Conservation (phyloP, 1,140 invertebrate genomes). For the Cotesia chilonis region DNA sequence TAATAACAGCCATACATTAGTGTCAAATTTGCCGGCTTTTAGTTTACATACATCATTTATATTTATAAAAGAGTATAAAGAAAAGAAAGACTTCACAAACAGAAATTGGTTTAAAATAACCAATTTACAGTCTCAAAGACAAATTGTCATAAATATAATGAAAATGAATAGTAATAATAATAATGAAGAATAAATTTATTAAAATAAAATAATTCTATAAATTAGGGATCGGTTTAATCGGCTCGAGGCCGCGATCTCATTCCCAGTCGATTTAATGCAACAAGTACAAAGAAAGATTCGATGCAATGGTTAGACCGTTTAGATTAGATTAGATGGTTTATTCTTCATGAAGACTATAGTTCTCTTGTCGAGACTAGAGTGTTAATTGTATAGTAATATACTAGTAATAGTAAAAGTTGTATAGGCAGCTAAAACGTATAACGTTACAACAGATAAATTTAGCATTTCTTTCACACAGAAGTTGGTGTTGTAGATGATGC, state of each 20-base stretch:
- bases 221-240: not conserved
- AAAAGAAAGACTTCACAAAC: conserved; percentile 27
- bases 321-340: not conserved
- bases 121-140: conserved; percentile 37
- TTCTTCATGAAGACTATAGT: no score
- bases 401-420: not conserved
- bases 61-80: no score
- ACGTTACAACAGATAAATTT: conserved; percentile 65
- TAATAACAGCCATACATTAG: not conserved
- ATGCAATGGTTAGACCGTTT: conserved; percentile 10
- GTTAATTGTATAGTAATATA: no score
- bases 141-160: conserved; percentile 33
- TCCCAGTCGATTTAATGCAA: conserved; percentile 13
- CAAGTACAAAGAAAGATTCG: not conserved
- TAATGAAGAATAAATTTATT: not conserved
- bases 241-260: conserved; percentile 28
- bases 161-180: conserved; percentile 26
- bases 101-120: conserved; percentile 40
- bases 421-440: conserved; percentile 51
- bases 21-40: conserved; percentile 17
- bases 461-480: conserved; percentile 60
- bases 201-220: not conserved
- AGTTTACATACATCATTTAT: not conserved
- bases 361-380: no score
- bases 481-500: conserved; percentile 55